Evolutionary conservation across 2,113 vertebrate genomes (phyloP), one percentile per base, ranked within the genome.

Genomic region (Coregonus clupeaformis): DNA sequence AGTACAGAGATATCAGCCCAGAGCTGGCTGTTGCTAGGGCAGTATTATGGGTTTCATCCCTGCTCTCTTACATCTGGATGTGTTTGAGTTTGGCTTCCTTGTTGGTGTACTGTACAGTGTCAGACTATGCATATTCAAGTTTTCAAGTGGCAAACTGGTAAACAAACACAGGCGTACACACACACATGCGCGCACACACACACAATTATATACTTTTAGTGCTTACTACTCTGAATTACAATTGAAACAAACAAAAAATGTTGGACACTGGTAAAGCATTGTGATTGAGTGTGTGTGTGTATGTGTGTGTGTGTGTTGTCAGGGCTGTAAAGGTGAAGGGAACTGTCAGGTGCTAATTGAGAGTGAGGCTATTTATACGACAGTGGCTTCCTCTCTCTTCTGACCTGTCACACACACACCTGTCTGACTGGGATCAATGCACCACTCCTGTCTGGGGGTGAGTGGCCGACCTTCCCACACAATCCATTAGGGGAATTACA

Each of bases 401-500:
- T 73, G 25, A 66, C 57, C 76, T 73, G 64, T 71, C 45, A 27
- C 57, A 24, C 66, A 68, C 30, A 77, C 78, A 82, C 80, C 78
- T 85, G 74, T 77, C 76, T 52, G 64, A 70, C 62, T 30, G 49
- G 47, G 73, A 85, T 88, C 60, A 77, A 85, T 86, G 68, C 64
- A 16, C 71, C 77, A 69, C 36, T 72, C 75, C 81, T 75, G 71
- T 67, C 69, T 67, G 81, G 74, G 86, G 76, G 85, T 83, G 76
- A 88, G 77, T 69, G 64, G 24, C 76, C 81, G 83, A 89, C 87
- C 86, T 87, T 88, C 79, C 49, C 65, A 67, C 66, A 45, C 69
- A 27, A 63, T 85, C 81, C 80, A 88, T 91, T 91, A 85, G 84
- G 82, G 52, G 72, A 80, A 89, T 87, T 89, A 80, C 77, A 73